A percentile compares a stretch with the other conserved stretches of the same genome.
These are phyloP conservation scores for Eupristina koningsbergeri DNA, from an alignment of 1,140 invertebrate species.

Conservation along the genomic window DNA sequence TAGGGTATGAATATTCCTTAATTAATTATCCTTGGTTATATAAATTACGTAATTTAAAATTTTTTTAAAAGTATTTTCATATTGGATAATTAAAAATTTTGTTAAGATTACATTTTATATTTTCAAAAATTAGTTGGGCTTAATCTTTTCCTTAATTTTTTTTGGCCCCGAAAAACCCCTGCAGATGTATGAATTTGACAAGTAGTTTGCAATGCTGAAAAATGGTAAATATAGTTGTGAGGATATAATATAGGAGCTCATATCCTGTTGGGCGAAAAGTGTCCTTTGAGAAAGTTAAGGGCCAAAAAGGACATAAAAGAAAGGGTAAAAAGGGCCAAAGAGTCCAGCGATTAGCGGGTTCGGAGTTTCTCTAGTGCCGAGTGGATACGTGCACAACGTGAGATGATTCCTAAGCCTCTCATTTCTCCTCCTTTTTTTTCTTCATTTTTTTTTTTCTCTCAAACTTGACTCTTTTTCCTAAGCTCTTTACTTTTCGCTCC, in stretches of 20 bases:
- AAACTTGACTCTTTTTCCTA: conserved; percentile 7
- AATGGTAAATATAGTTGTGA: not conserved
- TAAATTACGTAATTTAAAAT: too few relatives aligned
- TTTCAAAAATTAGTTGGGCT: too few relatives aligned
- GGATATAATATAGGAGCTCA: not conserved
- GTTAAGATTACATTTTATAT: too few relatives aligned
- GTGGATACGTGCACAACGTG: not conserved
- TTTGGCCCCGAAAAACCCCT: too few relatives aligned
- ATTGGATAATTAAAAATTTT: too few relatives aligned
- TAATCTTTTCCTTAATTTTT: too few relatives aligned
- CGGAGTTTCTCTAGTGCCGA: not conserved
- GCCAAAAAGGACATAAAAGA: not conserved
- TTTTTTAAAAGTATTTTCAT: too few relatives aligned
- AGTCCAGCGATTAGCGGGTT: conserved; percentile 2
- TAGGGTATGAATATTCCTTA: too few relatives aligned
- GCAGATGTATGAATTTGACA: not conserved
- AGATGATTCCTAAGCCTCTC: conserved; percentile 5
- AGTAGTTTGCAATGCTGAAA: not conserved
- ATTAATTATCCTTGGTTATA: too few relatives aligned
- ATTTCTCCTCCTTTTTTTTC: not conserved
- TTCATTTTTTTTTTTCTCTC: not conserved
- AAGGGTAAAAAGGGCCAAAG: not conserved
- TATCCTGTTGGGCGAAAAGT: not conserved
- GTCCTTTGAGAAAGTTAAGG: not conserved
- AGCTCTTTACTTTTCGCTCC: conserved; percentile 50